Evolutionary conservation across 2,113 vertebrate genomes (phyloP), one percentile per base, ranked within the genome.

Genomic region (Plecturocebus donacophilus): DNA sequence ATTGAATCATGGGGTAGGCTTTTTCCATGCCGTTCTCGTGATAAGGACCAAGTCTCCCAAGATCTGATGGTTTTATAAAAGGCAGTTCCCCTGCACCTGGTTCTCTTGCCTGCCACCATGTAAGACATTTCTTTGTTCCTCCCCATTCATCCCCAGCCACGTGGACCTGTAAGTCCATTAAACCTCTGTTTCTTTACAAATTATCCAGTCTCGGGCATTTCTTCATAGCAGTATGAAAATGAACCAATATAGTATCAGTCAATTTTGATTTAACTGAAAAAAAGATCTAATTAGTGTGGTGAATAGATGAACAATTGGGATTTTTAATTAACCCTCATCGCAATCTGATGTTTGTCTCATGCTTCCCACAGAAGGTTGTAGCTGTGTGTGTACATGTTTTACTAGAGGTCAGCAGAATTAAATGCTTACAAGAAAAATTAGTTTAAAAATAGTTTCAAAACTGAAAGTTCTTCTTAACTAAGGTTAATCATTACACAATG

Each of bases 391-490:
- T 84, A 21, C 19, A 2, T 32, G 66, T 93, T 95, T 90, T 73
- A 79, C 45, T 42, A 87, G 54, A 94, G 20, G 30, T 87, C 92
- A 38, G 47, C 75, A 97, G 68, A 97, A 95, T 71, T 89, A 80
- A 95, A 17, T 86, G 54, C 64, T 91, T 88, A 52, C 56, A 75
- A 75, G 91, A 96, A 83, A 98, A 93, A 88, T 8, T 70, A 86
- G 89, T 95, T 91, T 73, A 45, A 86, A 93, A 89, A n/a, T 89
- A 75, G 2, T 94, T 94, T 93, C 38, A 40, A 54, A 66, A 73
- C 45, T 21, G 35, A 95, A 40, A 64, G 20, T 32, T 91, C 87
- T 56, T 91, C 6, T 76, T 76, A 76, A 47, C 4, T 76, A 32
- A 14, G 27, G 42, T 30, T 76, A 47, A 42, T 27, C 25, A 9